Evolutionary conservation across 2,797 vertebrate genomes (phyloP).

Genomic region (Aselliscus stoliczkanus): DNA sequence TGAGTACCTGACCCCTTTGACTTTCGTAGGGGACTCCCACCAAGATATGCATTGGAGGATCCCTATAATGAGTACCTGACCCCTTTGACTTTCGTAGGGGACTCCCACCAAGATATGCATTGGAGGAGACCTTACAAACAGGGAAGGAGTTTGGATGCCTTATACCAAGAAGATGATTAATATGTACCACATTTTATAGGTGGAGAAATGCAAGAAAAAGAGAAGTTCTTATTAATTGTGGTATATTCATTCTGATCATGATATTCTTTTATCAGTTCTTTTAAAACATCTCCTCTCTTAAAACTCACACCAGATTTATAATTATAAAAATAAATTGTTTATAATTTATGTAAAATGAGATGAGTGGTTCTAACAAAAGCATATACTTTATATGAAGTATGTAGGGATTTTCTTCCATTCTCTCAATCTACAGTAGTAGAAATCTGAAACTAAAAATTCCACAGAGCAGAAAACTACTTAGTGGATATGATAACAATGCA

Average conservation of each 20-base stretch:
- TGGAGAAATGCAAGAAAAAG: background rate
- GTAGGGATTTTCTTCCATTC: background rate
- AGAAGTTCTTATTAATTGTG: background rate
- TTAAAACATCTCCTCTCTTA: background rate
- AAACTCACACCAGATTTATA: background rate
- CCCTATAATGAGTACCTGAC: background rate
- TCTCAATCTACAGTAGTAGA: background rate
- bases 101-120: background rate
- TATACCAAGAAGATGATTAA: background rate
- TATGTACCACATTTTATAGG: background rate
- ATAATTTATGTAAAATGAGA: background rate
- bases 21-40: background rate
- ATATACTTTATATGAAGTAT: background rate
- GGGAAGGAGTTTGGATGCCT: background rate
- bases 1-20: background rate
- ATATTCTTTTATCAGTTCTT: background rate
- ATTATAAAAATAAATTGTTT: background rate
- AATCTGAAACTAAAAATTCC: background rate
- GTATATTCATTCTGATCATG: background rate
- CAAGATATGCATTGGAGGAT: background rate
- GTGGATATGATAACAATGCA: background rate
- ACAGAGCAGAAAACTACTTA: background rate
- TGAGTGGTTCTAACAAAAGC: background rate
- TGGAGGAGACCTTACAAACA: background rate
- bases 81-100: background rate